Evolutionary conservation across 2,888 invertebrate genomes (phyloP).

Genomic region (Clepsis dumicolana): DNA sequence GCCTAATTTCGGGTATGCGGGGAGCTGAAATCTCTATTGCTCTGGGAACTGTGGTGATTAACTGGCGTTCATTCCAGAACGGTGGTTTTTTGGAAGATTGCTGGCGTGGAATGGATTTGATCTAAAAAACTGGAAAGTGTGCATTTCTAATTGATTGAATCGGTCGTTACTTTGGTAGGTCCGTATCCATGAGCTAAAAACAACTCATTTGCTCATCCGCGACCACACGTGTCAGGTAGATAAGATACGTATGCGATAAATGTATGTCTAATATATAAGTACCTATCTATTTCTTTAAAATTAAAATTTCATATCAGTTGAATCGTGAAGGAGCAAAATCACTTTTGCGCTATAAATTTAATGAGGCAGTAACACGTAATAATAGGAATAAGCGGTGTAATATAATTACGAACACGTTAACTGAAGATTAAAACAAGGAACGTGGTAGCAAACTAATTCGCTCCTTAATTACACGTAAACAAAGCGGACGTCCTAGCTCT

Average conservation of each 20-base stretch:
- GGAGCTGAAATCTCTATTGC: slow-evolving; percentile 42
- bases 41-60: slow-evolving; percentile 27
- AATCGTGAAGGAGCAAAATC: background rate
- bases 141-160: too few species aligned
- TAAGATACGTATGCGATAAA: too few species aligned
- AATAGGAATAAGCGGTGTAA: background rate
- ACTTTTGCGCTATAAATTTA: background rate
- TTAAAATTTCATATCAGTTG: background rate
- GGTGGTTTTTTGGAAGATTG: background rate
- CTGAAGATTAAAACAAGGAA: background rate
- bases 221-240: too few species aligned
- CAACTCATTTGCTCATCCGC: too few species aligned
- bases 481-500: slow-evolving; percentile 12
- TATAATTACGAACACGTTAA: background rate
- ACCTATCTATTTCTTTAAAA: too few species aligned
- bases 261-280: too few species aligned
- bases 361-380: background rate
- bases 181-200: too few species aligned
- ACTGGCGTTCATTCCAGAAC: background rate
- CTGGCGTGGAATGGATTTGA: background rate
- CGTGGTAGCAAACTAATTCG: slow-evolving; percentile 7
- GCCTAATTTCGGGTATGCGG: slow-evolving; percentile 47
- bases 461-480: slow-evolving; percentile 24
- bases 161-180: too few species aligned
- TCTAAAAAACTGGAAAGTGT: background rate